Conservation (phyloP, 2,888 invertebrate genomes). For the Plemyria rubiginata region DNA sequence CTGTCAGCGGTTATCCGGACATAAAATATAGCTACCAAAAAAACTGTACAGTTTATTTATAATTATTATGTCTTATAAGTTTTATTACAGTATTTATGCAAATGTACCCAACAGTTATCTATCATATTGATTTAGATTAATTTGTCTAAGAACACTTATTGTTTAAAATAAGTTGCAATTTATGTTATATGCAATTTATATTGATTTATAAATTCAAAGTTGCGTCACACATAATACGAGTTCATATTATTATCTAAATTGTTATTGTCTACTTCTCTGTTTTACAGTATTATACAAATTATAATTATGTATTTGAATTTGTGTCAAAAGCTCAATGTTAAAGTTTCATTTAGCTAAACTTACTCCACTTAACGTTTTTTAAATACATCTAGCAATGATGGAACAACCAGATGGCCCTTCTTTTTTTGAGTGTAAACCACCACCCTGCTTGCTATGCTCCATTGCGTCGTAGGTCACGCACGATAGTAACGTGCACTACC, state of each 20-base stretch:
- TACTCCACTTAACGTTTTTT: constrained; percentile 14
- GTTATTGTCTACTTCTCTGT: constrained; percentile 54
- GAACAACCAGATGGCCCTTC: no score
- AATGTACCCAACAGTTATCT: background rate
- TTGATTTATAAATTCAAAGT: constrained; percentile 30
- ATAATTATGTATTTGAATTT: constrained; percentile 56
- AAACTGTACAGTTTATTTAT: constrained; percentile 3
- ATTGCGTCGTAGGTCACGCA: no score
- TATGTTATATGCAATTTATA: no score
- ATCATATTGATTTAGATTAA: background rate
- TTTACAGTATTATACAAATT: constrained; percentile 71
- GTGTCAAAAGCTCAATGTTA: constrained; percentile 79
- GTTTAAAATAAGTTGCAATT: background rate
- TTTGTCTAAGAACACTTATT: background rate
- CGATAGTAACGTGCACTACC: no score
- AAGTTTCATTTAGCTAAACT: constrained; percentile 37
- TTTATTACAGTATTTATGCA: background rate
- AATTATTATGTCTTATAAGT: background rate
- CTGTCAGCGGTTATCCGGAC: background rate
- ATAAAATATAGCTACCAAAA: background rate
- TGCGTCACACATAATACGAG: constrained; percentile 46
- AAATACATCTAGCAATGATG: no score
- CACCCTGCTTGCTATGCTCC: no score
- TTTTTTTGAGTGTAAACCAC: no score
- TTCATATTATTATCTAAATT: constrained; percentile 43